phyloP scores from a whole-genome alignment of 2,113 vertebrate genomes.

The Callorhinus ursinus region DNA sequence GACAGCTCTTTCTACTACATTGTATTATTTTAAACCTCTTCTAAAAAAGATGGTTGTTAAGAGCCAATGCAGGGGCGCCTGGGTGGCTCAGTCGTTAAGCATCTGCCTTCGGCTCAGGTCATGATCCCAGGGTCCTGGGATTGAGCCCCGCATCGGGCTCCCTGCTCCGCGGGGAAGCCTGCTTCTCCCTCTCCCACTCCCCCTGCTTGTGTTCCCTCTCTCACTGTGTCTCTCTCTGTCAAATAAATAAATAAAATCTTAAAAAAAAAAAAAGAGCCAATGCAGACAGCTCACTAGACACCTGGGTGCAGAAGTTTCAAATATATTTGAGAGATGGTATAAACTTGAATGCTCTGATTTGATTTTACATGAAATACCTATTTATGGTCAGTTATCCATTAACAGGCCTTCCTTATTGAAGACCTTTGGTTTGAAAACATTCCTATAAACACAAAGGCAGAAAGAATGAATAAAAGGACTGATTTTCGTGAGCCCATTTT shows the following conservation, averaged over 20 bases:
- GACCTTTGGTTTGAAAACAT: slow-evolving; percentile 39
- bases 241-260: too few relatives aligned
- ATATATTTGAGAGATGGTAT: slow-evolving; percentile 2
- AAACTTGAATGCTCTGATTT: slow-evolving; percentile 40
- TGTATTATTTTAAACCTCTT: slow-evolving; percentile 47
- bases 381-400: background rate
- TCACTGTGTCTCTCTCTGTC: too few relatives aligned
- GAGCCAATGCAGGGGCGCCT: background rate
- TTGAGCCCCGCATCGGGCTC: too few relatives aligned
- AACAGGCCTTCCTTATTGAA: slow-evolving; percentile 30
- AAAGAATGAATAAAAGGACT: slow-evolving; percentile 50
- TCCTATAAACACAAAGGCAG: slow-evolving; percentile 6
- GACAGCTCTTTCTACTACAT: background rate
- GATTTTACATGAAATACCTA: background rate
- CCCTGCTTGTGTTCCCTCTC: too few relatives aligned
- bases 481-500: slow-evolving; percentile 20
- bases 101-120: too few relatives aligned
- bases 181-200: too few relatives aligned
- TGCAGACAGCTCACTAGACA: background rate
- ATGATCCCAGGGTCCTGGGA: too few relatives aligned
- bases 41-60: slow-evolving; percentile 38
- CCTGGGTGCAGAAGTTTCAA: slow-evolving; percentile 11
- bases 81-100: too few relatives aligned
- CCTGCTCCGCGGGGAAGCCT: too few relatives aligned
- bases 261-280: background rate